Conservation (phyloP, 2,113 vertebrate genomes). For the Conger conger region DNA sequence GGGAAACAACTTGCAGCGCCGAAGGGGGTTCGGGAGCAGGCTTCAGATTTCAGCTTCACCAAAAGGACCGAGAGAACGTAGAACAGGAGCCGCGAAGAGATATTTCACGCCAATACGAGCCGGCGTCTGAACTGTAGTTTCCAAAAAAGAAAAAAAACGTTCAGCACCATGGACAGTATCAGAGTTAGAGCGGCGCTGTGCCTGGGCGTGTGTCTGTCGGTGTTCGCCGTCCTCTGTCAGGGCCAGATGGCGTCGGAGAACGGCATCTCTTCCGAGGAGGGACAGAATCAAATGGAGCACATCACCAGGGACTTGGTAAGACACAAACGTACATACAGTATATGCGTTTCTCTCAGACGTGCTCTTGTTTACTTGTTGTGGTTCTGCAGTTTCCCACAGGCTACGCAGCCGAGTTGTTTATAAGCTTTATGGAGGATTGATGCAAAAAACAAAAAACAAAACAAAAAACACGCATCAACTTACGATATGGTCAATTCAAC, state of each 20-base stretch:
- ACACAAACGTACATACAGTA: not conserved
- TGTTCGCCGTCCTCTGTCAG: constrained; percentile 39
- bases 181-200: constrained; percentile 33
- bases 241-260: constrained; percentile 40
- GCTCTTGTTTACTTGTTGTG: no score
- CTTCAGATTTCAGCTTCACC: not conserved
- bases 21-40: not conserved
- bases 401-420: no score
- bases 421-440: no score
- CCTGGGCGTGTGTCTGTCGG: constrained; percentile 42
- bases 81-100: not conserved
- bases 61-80: not conserved
- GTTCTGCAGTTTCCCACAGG: no score
- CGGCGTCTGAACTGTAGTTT: not conserved
- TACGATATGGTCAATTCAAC: no score
- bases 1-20: constrained; percentile 23
- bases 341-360: not conserved
- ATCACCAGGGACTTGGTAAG: constrained; percentile 50
- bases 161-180: constrained; percentile 48
- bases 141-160: no score
- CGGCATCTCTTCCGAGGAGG: constrained; percentile 39
- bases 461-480: no score
- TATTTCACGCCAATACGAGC: not conserved
- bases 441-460: no score
- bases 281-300: constrained; percentile 28